These are phyloP conservation scores for Spongilla lacustris DNA, from an alignment of 37 sponge, comb jelly and placozoan species.

Conservation along the genomic window DNA sequence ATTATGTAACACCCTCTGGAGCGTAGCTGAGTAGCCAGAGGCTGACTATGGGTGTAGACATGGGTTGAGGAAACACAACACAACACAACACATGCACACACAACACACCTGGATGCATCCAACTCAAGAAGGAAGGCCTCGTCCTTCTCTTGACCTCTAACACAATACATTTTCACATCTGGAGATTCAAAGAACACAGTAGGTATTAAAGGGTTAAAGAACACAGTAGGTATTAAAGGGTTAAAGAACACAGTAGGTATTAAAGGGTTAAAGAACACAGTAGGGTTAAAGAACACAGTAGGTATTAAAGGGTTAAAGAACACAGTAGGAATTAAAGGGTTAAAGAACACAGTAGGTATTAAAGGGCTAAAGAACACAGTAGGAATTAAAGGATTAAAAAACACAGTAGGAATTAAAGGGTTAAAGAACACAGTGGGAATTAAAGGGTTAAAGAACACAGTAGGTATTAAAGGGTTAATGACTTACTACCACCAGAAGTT, in stretches of 20 bases:
- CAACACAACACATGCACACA: constrained; percentile 4
- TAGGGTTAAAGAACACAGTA: too few species aligned
- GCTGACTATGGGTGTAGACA: background rate
- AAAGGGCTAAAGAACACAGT: too few species aligned
- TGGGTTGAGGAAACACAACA: background rate
- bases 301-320: too few species aligned
- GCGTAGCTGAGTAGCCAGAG: constrained; percentile 38
- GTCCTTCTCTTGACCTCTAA: constrained; percentile 36
- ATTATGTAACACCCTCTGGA: constrained; percentile 77
- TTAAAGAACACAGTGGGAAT: background rate
- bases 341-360: background rate
- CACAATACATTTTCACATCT: constrained; percentile 42
- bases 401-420: background rate
- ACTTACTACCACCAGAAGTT: background rate
- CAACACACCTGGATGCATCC: constrained; percentile 8
- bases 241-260: background rate
- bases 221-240: background rate
- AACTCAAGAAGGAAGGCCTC: constrained; percentile 75
- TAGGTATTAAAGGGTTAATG: too few species aligned
- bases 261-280: background rate
- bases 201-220: background rate
- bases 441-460: background rate
- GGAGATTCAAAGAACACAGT: too few species aligned
- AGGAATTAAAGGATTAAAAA: background rate
- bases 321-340: background rate